phyloP scores from a whole-genome alignment of 2,797 vertebrate genomes.

The Jordanella pulchra region DNA sequence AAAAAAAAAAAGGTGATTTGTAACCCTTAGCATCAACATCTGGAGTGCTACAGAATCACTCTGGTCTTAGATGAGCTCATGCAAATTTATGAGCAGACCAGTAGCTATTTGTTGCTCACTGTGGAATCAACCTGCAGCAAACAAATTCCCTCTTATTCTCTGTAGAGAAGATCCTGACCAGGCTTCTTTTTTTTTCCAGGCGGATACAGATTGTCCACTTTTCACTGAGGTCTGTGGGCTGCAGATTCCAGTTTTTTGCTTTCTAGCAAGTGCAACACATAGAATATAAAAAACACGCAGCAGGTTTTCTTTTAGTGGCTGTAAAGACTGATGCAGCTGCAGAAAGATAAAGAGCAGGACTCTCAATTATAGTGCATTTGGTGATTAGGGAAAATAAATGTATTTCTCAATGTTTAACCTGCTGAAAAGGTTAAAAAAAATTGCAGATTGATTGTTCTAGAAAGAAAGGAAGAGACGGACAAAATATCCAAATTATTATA shows the following conservation, averaged over 20 bases:
- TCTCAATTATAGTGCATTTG: too few species aligned
- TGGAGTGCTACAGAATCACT: neutral
- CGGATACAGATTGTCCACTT: conserved; percentile 2
- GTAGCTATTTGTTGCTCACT: neutral
- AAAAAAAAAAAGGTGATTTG: neutral
- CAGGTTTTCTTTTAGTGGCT: too few species aligned
- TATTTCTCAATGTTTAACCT: too few species aligned
- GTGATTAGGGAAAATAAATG: too few species aligned
- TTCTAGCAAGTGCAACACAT: neutral
- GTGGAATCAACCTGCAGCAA: neutral
- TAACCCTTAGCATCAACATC: conserved; percentile 4
- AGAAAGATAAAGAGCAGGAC: too few species aligned
- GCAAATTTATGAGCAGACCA: conserved; percentile 6
- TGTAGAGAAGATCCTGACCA: neutral
- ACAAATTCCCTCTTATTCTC: neutral
- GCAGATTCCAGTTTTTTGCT: neutral
- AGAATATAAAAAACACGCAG: neutral
- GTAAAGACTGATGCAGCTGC: too few species aligned
- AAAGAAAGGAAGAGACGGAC: too few species aligned
- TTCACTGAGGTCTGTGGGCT: neutral
- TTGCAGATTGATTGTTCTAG: too few species aligned
- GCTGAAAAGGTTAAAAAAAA: too few species aligned
- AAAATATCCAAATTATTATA: neutral
- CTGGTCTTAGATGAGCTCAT: neutral
- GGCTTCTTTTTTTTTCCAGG: neutral